These are phyloP conservation scores for Sesia bembeciformis DNA, from an alignment of 2,888 invertebrate species.

Conservation along the genomic window DNA sequence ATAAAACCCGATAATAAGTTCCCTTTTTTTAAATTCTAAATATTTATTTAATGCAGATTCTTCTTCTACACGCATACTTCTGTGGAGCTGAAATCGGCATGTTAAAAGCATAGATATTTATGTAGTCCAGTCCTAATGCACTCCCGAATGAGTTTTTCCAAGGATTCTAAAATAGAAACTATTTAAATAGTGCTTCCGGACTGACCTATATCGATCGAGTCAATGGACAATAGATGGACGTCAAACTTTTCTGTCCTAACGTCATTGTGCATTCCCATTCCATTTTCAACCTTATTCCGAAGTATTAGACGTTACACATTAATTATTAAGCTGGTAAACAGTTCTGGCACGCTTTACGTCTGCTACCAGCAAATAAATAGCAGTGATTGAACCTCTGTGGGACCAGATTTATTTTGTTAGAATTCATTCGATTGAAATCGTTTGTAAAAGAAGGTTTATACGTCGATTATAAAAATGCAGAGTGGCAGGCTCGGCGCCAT, in stretches of 20 bases:
- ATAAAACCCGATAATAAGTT: too few relatives aligned
- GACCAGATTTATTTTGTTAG: not conserved
- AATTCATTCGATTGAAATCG: not conserved
- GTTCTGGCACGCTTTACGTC: conserved; percentile 2
- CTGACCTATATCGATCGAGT: conserved; percentile 49
- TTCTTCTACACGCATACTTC: too few relatives aligned
- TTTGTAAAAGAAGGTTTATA: too few relatives aligned
- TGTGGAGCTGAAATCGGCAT: not conserved
- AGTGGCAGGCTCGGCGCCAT: too few relatives aligned
- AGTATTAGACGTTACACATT: conserved; percentile 8
- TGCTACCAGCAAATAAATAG: conserved; percentile 1
- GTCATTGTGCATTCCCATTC: not conserved
- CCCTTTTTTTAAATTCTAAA: too few relatives aligned
- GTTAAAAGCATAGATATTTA: not conserved
- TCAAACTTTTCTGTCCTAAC: conserved; percentile 20
- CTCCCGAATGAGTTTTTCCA: not conserved
- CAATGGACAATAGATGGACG: conserved; percentile 44
- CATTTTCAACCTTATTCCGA: conserved; percentile 7
- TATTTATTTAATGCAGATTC: too few relatives aligned
- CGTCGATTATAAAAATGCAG: too few relatives aligned
- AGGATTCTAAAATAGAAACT: conserved; percentile 31
- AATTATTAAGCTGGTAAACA: not conserved
- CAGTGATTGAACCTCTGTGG: conserved; percentile 10
- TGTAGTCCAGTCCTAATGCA: not conserved
- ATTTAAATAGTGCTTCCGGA: conserved; percentile 37